phyloP scores from a whole-genome alignment of 2,888 invertebrate species.

The Nephrotoma appendiculata region DNA sequence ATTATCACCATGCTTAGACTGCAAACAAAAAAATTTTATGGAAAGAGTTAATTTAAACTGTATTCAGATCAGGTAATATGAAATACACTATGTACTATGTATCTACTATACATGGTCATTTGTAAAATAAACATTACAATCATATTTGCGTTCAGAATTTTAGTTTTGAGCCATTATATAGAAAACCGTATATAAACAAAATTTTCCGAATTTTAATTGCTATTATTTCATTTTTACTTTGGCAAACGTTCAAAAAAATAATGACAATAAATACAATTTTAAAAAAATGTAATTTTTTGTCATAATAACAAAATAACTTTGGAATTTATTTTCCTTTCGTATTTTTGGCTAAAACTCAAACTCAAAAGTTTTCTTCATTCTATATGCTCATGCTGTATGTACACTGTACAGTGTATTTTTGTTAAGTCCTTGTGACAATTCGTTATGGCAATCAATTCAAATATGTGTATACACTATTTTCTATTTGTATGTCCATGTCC shows the following conservation, averaged over 20 bases:
- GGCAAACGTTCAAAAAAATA: not conserved
- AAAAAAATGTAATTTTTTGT: not conserved
- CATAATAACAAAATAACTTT: not conserved
- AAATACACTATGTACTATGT: too few relatives aligned
- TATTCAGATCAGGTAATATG: too few relatives aligned
- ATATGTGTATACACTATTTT: too few relatives aligned
- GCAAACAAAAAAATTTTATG: too few relatives aligned
- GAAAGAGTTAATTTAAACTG: too few relatives aligned
- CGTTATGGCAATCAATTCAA: not conserved
- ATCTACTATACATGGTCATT: not conserved
- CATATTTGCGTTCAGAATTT: not conserved
- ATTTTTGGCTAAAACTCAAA: not conserved
- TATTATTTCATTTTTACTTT: not conserved
- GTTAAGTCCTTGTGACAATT: not conserved
- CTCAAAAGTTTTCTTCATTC: not conserved
- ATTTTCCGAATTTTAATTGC: not conserved
- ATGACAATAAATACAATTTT: not conserved
- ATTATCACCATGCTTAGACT: too few relatives aligned
- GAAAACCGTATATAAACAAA: not conserved
- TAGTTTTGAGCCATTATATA: not conserved
- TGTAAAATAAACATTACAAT: not conserved
- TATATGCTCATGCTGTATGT: not conserved
- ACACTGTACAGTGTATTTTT: not conserved
- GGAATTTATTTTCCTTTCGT: not conserved
- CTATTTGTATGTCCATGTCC: too few relatives aligned